Evolutionary conservation across 2,797 vertebrate species (phyloP), one percentile per base, ranked within the genome.

Genomic region (Rhinatrema bivittatum): DNA sequence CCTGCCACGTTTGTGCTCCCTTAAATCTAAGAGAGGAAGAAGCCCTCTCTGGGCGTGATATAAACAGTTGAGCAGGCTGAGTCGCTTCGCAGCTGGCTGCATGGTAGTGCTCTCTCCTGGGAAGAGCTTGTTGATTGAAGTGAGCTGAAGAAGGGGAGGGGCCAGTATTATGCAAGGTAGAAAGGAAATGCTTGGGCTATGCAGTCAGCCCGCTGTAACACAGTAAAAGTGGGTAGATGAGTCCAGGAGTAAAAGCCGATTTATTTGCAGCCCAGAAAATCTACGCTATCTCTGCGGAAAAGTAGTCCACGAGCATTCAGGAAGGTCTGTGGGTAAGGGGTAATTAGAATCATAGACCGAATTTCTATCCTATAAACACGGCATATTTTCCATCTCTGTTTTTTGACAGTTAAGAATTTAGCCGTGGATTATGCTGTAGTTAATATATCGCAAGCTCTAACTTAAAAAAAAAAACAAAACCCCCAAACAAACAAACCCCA

Each of bases 21-120:
- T 50, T 65, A 56, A 53, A 49, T 48, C 59, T 39, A 32, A 55
- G 61, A 37, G 70, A 60, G 69, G 71, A 70, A 72, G 71, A 70
- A 72, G 62, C 59, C 40, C 42, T 48, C 35, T 4, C 19, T 62
- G 69, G 65, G 53, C 49, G 66, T 42, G 49, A 43, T 52, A 43
- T 65, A 76, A 79, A 78, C 67, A 62, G 46, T 42, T 47, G 39
- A 39, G 55, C 56, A 69, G 58, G 68, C 26, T 46, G 47, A 58
- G 40, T 57, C 61, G 50, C 36, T 63, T 49, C 34, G 53, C 72
- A 62, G 66, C 66, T 65, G 60, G 65, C 66, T 65, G 27, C 33
- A 37, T 14, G 50, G 56, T 31, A 25, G 16, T 22, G 34, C 6
- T 36, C 32, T 29, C 50, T 49, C 31, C 21, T 14, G 2, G 5